These are phyloP conservation scores for Dissostichus mawsoni DNA, from an alignment of 2,113 vertebrate species.

Conservation along the genomic window DNA sequence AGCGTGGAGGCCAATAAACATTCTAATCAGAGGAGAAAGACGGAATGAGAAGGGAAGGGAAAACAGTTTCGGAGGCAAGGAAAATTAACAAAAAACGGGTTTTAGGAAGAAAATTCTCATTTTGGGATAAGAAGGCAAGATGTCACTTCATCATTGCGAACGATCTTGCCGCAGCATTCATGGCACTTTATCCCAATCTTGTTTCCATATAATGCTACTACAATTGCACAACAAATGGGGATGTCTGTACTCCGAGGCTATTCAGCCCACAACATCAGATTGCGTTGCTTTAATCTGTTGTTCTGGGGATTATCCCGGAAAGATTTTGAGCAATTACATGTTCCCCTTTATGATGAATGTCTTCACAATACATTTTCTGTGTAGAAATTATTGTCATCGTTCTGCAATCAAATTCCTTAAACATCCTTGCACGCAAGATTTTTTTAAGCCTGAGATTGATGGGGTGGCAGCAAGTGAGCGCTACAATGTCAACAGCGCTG, in stretches of 20 bases:
- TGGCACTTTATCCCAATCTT: constrained; percentile 50
- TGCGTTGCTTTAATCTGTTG: constrained; percentile 74
- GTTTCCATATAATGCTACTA: constrained; percentile 55
- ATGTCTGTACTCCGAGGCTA: constrained; percentile 54
- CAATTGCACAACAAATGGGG: constrained; percentile 56
- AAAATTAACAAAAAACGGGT: neutral
- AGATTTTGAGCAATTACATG: constrained; percentile 68
- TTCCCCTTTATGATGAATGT: constrained; percentile 60
- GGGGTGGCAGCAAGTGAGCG: constrained; percentile 56
- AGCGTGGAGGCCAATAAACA: constrained; percentile 38
- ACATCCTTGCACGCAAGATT: constrained; percentile 1
- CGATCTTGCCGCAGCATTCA: constrained; percentile 34
- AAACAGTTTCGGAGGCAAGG: neutral
- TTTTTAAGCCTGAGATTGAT: constrained; percentile 14
- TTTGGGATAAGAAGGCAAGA: constrained; percentile 34
- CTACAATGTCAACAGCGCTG: constrained; percentile 56
- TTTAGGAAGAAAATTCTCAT: constrained; percentile 20
- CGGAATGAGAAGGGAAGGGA: neutral
- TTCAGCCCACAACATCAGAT: constrained; percentile 62
- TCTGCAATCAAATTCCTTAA: constrained; percentile 34
- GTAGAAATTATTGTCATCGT: constrained; percentile 12
- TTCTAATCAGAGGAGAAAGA: constrained; percentile 37
- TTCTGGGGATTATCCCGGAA: constrained; percentile 74
- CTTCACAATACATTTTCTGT: constrained; percentile 23
- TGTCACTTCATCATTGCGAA: constrained; percentile 49